These are phyloP conservation scores for Trididemnum miniatum DNA, from an alignment of 23 tunicate species.

Conservation along the genomic window DNA sequence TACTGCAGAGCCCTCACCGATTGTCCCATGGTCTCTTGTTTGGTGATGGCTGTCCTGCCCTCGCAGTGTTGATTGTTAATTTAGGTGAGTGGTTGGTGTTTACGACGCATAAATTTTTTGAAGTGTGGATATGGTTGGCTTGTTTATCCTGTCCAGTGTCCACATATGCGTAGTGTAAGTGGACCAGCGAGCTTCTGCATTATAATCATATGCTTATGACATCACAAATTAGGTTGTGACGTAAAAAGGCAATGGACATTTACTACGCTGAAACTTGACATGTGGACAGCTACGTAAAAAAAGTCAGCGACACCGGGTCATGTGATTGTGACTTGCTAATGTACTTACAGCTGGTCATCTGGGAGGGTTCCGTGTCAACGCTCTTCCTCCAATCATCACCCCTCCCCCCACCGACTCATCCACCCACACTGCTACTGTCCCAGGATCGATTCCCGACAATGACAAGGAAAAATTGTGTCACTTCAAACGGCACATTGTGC, in stretches of 20 bases:
- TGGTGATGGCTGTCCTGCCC: conserved; percentile 85
- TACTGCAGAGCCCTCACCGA: conserved; percentile 62
- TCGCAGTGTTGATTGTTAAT: conserved; percentile 52
- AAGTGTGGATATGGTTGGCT: too few relatives aligned
- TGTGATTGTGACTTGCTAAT: too few relatives aligned
- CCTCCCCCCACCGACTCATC: conserved; percentile 3
- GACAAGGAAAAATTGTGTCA: conserved; percentile 49
- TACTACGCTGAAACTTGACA: too few relatives aligned
- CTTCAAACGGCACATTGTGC: conserved; percentile 69
- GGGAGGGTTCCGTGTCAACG: conserved; percentile 65
- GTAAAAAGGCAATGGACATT: too few relatives aligned
- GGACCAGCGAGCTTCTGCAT: too few relatives aligned
- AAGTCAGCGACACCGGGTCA: too few relatives aligned
- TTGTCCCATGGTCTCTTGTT: conserved; percentile 60
- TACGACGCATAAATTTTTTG: too few relatives aligned
- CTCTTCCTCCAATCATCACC: conserved; percentile 55
- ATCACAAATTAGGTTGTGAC: too few relatives aligned
- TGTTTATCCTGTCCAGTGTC: too few relatives aligned
- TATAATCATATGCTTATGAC: too few relatives aligned
- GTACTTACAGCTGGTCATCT: conserved; percentile 69
- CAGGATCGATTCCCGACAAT: conserved; percentile 40
- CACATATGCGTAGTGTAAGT: too few relatives aligned
- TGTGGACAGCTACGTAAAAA: too few relatives aligned
- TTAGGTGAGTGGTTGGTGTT: conserved; percentile 76
- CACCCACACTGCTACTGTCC: conserved; percentile 37